Percentiles rank a stretch among this genome's conserved stretches.
Evolutionary conservation across 2,113 vertebrate genomes (phyloP).

Genomic region (Aegithalos caudatus): DNA sequence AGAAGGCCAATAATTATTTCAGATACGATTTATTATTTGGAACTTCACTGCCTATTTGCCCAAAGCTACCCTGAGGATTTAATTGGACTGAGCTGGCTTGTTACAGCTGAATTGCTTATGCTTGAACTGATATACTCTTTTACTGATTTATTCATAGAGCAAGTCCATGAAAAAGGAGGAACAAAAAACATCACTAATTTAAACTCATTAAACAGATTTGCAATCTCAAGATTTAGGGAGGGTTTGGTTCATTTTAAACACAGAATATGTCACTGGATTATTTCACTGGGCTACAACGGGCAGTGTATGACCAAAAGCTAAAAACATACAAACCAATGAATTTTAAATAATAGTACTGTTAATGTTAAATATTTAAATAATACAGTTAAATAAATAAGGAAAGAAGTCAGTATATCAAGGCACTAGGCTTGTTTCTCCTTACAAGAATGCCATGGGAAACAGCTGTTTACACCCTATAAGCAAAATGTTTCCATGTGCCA

Average conservation of each 20-base stretch:
- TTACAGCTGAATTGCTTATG: constrained; percentile 36
- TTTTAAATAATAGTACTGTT: neutral
- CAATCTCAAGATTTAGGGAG: neutral
- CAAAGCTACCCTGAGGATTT: constrained; percentile 42
- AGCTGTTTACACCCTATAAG: neutral
- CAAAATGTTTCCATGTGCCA: neutral
- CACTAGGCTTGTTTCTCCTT: neutral
- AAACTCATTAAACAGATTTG: neutral
- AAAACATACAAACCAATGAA: neutral
- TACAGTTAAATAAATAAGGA: neutral
- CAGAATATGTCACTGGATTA: neutral
- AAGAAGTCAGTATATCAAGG: neutral
- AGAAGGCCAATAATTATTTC: neutral
- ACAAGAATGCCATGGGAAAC: neutral
- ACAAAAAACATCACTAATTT: neutral
- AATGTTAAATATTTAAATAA: neutral
- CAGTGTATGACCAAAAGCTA: neutral
- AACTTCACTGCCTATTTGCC: neutral
- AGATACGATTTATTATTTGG: neutral
- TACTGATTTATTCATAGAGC: constrained; percentile 30
- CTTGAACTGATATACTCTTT: constrained; percentile 27
- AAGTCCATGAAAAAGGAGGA: neutral
- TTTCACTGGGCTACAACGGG: neutral
- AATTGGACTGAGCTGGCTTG: constrained; percentile 40
- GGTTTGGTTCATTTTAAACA: neutral